phyloP scores from a whole-genome alignment of 2,888 invertebrate species.

The Chouioia cunea region DNA sequence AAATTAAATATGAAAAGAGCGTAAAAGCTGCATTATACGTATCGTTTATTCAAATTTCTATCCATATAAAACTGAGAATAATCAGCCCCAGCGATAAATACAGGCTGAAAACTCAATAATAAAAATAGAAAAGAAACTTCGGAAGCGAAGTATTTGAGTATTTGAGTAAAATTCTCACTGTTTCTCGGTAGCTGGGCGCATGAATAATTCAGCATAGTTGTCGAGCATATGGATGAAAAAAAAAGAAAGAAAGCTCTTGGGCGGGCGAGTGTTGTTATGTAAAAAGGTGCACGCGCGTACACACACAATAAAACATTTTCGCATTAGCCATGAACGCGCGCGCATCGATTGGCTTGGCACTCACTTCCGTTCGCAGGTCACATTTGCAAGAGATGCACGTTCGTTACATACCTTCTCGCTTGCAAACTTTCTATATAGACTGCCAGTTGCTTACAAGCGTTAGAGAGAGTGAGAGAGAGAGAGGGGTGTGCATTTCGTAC shows the following conservation, averaged over 20 bases:
- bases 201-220: conserved; percentile 45
- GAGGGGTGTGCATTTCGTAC: background rate
- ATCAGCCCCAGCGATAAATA: no score
- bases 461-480: no score
- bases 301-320: conserved; percentile 30
- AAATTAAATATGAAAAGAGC: no score
- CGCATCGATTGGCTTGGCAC: background rate
- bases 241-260: conserved; percentile 11
- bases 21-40: no score
- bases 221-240: conserved; percentile 21
- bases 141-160: background rate
- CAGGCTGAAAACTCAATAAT: no score
- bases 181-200: background rate
- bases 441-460: no score
- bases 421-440: no score
- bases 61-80: no score
- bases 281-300: conserved; percentile 28
- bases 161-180: conserved; percentile 43
- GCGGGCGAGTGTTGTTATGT: conserved; percentile 37
- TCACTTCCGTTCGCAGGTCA: background rate
- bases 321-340: conserved; percentile 4
- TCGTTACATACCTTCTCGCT: conserved; percentile 38
- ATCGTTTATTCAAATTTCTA: no score
- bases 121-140: no score
- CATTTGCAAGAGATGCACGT: conserved; percentile 47